These are phyloP conservation scores for Urocynchramus pylzowi DNA, from an alignment of 2,113 vertebrate genomes.

Conservation along the genomic window DNA sequence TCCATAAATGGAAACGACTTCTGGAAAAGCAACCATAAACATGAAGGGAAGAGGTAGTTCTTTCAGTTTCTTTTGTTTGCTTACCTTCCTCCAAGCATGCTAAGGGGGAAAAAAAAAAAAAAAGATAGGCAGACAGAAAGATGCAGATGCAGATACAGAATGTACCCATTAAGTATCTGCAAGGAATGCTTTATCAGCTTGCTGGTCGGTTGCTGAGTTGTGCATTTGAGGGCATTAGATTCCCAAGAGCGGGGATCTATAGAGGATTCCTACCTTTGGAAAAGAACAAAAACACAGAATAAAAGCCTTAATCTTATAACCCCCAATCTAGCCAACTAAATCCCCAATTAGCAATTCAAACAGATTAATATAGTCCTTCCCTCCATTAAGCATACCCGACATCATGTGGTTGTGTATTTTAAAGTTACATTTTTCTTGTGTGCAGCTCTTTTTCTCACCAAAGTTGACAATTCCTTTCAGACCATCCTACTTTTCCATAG, in stretches of 20 bases:
- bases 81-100: background rate
- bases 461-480: slow-evolving; percentile 43
- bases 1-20: background rate
- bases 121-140: slow-evolving; percentile 34
- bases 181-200: slow-evolving; percentile 44
- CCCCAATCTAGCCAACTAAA: slow-evolving; percentile 41
- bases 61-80: background rate
- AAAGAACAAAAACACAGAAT: slow-evolving; percentile 61
- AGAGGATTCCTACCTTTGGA: slow-evolving; percentile 57
- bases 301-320: slow-evolving; percentile 59
- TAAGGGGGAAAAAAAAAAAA: background rate
- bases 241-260: slow-evolving; percentile 25
- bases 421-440: slow-evolving; percentile 30
- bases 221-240: slow-evolving; percentile 17
- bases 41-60: background rate
- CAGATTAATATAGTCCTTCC: slow-evolving; percentile 41
- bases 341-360: slow-evolving; percentile 66
- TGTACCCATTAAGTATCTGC: background rate
- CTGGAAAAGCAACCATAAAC: background rate
- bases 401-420: slow-evolving; percentile 10
- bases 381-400: slow-evolving; percentile 7
- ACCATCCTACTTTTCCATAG: background rate
- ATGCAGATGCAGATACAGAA: slow-evolving; percentile 12
- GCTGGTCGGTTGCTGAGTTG: background rate
- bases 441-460: slow-evolving; percentile 26